These are phyloP conservation scores for Parus major DNA, from an alignment of 2,113 vertebrate species.

Conservation along the genomic window DNA sequence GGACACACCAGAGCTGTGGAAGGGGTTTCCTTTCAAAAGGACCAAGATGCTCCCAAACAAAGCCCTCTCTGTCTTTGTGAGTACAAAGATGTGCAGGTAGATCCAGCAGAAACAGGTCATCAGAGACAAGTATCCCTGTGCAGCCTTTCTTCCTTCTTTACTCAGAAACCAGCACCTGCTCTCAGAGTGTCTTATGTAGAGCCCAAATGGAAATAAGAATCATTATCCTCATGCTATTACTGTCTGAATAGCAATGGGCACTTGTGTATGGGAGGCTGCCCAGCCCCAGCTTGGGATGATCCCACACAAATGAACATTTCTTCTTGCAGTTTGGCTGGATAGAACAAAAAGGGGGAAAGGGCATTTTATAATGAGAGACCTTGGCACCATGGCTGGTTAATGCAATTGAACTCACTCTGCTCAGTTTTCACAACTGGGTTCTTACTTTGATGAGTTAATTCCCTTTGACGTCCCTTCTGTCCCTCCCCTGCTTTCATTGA, in stretches of 20 bases:
- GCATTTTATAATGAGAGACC: neutral
- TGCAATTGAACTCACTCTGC: constrained; percentile 14
- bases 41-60: neutral
- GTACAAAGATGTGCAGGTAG: neutral
- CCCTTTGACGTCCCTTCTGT: constrained; percentile 38
- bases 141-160: neutral
- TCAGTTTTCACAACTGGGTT: constrained; percentile 32
- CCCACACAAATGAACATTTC: accelerated
- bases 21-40: neutral
- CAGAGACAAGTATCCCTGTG: neutral
- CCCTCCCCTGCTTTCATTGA: neutral
- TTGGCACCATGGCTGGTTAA: neutral
- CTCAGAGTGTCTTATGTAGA: neutral
- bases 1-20: neutral
- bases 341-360: neutral
- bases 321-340: neutral
- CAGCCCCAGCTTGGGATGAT: neutral
- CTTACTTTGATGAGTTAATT: constrained; percentile 34
- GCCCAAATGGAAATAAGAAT: neutral
- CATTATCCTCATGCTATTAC: neutral
- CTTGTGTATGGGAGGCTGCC: neutral
- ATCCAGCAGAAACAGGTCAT: neutral
- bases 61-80: neutral
- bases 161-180: neutral
- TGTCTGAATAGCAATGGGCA: neutral